Evolutionary conservation across 2,113 vertebrate genomes (phyloP).

Genomic region (Sebastes fasciatus): DNA sequence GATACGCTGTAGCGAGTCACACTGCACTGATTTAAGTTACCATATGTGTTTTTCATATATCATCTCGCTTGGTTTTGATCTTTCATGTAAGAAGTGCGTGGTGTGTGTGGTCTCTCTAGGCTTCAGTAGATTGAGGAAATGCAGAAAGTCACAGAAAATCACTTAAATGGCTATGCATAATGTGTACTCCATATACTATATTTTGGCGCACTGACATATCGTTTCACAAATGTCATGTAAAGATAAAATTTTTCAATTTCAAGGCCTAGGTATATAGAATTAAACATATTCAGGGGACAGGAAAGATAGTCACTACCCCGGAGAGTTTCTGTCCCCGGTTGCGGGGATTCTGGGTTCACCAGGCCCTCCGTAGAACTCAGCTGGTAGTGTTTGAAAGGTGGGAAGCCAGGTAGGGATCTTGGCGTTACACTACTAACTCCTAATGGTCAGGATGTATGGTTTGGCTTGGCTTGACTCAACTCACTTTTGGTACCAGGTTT

Average conservation of each 20-base stretch:
- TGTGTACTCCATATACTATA: conserved; percentile 18
- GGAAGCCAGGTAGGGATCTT: conserved; percentile 7
- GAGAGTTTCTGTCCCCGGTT: conserved; percentile 16
- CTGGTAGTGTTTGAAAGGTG: conserved; percentile 24
- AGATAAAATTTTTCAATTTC: conserved; percentile 22
- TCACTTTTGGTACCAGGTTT: background rate
- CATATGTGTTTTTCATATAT: conserved; percentile 18
- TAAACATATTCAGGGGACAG: conserved; percentile 19
- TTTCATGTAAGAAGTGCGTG: conserved; percentile 14
- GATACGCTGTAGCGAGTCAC: conserved; percentile 21
- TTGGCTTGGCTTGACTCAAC: too few species aligned
- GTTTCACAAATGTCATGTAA: conserved; percentile 19
- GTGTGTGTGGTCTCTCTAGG: background rate
- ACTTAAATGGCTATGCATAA: background rate
- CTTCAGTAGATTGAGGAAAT: conserved; percentile 34
- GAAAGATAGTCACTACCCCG: background rate
- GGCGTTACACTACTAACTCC: background rate
- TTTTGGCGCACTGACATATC: conserved; percentile 12
- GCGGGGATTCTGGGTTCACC: conserved; percentile 10
- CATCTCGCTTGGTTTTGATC: conserved; percentile 36
- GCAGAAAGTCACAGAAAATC: conserved; percentile 8
- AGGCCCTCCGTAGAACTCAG: background rate
- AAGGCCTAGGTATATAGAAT: background rate
- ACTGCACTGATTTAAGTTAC: background rate
- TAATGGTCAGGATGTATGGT: background rate